Evolutionary conservation across 1,140 invertebrate genomes (phyloP), one percentile per base, ranked within the genome.

Genomic region (Zaprionus vittiger): DNA sequence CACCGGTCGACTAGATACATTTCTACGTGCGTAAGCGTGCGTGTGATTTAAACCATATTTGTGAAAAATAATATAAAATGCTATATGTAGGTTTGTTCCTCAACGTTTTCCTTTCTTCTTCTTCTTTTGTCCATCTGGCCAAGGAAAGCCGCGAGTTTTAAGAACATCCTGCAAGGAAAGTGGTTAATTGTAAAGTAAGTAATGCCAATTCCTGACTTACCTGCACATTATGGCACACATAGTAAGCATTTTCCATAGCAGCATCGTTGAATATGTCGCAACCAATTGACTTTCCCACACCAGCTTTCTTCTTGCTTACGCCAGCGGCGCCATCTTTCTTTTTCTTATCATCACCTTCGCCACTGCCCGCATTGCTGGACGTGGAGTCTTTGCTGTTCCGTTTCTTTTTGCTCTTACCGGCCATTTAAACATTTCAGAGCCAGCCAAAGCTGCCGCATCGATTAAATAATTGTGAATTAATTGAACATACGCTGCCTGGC

Each of bases 231-330:
- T 98, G 97, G 83, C 97, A 98, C 2, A 96, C 96, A 83, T 96
- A 96, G 91, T 98, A 98, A 4, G 97, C 97, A 86, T 98, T 98
- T 77, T 97, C 96, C 96, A 98, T 97, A 0, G 96, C 96, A n/a
- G 96, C 95, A 77, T 97, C 96, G 63, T 96, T 97, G 66, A 97
- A 96, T 73, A 97, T 96, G 77, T 98, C 97, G 41, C 97, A 96
- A 15, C 95, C 95, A 73, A 95, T 95, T 71, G 94, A 95, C 74
- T 95, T 94, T 3, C 94, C 94, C 75, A 95, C 95, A 17, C 95
- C 94, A 1, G 94, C 94, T 74, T 95, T 95, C 77, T 95, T 94
- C 73, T 95, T 92, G n/a, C 90, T 91, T 2, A 73, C 77, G 0
- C 69, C 77, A 0, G 69, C 74, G 11, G 15, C 63, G 2, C 82